A percentile compares a stretch with the other conserved stretches of the same genome.
Evolutionary conservation across 37 sponge, comb jelly and placozoan species (phyloP).

Genomic region (Beroe forskalii): DNA sequence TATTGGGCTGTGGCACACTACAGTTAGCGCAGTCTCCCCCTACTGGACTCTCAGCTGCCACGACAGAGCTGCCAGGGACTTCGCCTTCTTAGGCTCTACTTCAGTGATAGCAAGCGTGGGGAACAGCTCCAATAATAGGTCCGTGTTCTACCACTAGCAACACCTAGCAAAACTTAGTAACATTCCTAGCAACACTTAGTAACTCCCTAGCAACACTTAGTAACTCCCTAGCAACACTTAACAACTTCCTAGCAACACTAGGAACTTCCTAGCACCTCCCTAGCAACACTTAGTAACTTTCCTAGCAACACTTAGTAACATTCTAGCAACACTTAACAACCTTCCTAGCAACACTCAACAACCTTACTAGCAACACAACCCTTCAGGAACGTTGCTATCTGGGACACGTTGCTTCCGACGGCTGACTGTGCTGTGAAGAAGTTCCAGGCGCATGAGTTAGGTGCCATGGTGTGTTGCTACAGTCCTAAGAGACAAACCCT

Average conservation of each 20-base stretch:
- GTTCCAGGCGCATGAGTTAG: slow-evolving; percentile 50
- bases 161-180: no score
- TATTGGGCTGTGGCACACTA: slow-evolving; percentile 43
- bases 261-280: no score
- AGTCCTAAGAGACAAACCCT: slow-evolving; percentile 27
- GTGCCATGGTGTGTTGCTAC: slow-evolving; percentile 58
- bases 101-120: slow-evolving; percentile 17
- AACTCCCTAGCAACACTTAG: no score
- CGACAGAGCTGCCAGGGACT: slow-evolving; percentile 41
- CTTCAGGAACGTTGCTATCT: slow-evolving; percentile 20
- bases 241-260: no score
- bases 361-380: no score
- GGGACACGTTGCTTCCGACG: slow-evolving; percentile 29
- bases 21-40: slow-evolving; percentile 5
- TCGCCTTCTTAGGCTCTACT: slow-evolving; percentile 24
- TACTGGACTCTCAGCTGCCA: slow-evolving; percentile 26
- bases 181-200: no score
- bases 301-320: no score
- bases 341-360: no score
- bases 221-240: no score
- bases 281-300: no score
- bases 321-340: no score
- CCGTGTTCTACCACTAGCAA: no score
- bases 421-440: slow-evolving; percentile 34
- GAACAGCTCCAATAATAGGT: neutral